phyloP scores from a whole-genome alignment of 2,888 invertebrate species.

The Agrochola macilenta region DNA sequence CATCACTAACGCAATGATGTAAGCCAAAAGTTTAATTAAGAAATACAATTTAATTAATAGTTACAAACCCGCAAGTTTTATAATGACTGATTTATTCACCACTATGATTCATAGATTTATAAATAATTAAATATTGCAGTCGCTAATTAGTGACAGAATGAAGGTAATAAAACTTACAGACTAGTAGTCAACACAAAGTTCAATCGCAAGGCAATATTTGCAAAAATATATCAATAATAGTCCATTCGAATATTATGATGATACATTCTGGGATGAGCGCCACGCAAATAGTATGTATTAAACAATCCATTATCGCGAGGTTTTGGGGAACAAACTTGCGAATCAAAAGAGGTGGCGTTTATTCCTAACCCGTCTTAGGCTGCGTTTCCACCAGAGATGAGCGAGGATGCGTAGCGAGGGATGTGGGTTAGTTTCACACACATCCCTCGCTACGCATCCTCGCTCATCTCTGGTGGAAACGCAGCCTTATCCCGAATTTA shows the following conservation, averaged over 20 bases:
- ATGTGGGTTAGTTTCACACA: too few relatives aligned
- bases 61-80: conserved; percentile 20
- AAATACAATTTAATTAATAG: conserved; percentile 25
- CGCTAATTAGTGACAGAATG: conserved; percentile 11
- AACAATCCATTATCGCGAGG: not conserved
- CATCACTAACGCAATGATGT: conserved; percentile 34
- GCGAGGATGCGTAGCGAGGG: too few relatives aligned
- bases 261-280: not conserved
- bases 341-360: not conserved
- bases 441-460: too few relatives aligned
- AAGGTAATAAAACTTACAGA: not conserved
- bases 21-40: conserved; percentile 21
- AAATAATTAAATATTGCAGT: conserved; percentile 5
- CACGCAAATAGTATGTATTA: not conserved
- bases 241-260: not conserved
- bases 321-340: conserved; percentile 2
- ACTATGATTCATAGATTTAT: conserved; percentile 6
- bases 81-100: conserved; percentile 24
- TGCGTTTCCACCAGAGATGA: too few relatives aligned
- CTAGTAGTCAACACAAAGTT: not conserved
- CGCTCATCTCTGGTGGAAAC: too few relatives aligned
- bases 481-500: not conserved
- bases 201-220: conserved; percentile 11
- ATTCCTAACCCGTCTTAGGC: not conserved
- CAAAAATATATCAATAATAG: not conserved